Evolutionary conservation across 2,797 vertebrate species (phyloP).

Genomic region (Sternotherus odoratus): DNA sequence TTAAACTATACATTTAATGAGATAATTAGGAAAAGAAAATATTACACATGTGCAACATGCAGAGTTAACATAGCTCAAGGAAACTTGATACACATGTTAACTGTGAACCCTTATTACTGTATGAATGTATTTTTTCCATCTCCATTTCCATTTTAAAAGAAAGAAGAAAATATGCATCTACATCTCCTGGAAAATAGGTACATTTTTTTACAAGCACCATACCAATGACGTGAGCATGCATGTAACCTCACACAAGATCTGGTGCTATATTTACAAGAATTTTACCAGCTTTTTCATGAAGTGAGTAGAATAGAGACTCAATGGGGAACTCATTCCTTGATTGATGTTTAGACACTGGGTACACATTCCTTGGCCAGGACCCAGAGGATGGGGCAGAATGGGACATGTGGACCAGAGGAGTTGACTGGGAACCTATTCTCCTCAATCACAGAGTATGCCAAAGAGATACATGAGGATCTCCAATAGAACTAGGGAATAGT

Average conservation of each 20-base stretch:
- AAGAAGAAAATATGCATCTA: not conserved
- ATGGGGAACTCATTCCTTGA: not conserved
- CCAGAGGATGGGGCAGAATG: not conserved
- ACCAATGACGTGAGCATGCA: not conserved
- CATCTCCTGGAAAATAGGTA: not conserved
- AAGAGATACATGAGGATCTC: not conserved
- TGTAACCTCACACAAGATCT: not conserved
- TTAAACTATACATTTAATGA: not conserved
- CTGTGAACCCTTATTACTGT: not conserved
- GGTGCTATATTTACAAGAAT: not conserved
- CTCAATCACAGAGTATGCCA: not conserved
- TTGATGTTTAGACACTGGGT: not conserved
- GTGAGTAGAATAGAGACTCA: not conserved
- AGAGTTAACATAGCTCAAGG: not conserved
- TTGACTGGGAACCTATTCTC: not conserved
- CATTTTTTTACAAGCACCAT: not conserved
- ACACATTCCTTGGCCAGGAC: not conserved
- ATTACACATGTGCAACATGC: not conserved
- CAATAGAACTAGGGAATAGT: not conserved
- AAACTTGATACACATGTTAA: not conserved
- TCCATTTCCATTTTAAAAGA: not conserved
- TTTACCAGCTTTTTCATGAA: not conserved
- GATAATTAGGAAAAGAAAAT: not conserved
- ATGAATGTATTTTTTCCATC: not conserved
- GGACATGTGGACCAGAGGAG: not conserved